phyloP scores from a whole-genome alignment of 2,113 vertebrate genomes.

The Hippopotamus amphibius region DNA sequence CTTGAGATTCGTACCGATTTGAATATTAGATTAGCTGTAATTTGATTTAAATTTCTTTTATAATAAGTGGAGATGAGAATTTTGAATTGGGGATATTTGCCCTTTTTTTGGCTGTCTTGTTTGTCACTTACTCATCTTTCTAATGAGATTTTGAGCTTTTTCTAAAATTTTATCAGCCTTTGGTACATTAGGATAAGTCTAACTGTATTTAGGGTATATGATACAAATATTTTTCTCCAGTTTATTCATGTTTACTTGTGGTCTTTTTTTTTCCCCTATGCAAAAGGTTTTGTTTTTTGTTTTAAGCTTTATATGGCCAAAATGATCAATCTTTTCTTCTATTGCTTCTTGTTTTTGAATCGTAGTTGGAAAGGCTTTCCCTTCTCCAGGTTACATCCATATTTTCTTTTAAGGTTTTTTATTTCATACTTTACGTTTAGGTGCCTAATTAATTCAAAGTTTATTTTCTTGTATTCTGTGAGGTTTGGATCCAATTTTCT shows the following conservation, averaged over 20 bases:
- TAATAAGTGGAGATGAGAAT: not conserved
- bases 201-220: not conserved
- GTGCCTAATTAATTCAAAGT: not conserved
- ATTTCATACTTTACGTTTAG: not conserved
- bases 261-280: not conserved
- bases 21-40: not conserved
- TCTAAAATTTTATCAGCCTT: not conserved
- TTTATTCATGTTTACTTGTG: not conserved
- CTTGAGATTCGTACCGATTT: not conserved
- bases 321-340: not conserved
- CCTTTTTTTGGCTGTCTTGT: not conserved
- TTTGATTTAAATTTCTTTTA: conserved; percentile 2
- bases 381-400: not conserved
- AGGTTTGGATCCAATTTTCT: not conserved
- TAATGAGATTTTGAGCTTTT: not conserved
- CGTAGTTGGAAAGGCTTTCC: not conserved
- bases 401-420: not conserved
- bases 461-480: not conserved
- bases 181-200: not conserved
- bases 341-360: not conserved
- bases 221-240: not conserved
- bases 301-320: not conserved
- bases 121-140: not conserved
- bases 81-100: not conserved
- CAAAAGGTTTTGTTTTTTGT: not conserved